phyloP scores from a whole-genome alignment of 2,113 vertebrate species.

The zebrafish (Danio rerio) region DNA sequence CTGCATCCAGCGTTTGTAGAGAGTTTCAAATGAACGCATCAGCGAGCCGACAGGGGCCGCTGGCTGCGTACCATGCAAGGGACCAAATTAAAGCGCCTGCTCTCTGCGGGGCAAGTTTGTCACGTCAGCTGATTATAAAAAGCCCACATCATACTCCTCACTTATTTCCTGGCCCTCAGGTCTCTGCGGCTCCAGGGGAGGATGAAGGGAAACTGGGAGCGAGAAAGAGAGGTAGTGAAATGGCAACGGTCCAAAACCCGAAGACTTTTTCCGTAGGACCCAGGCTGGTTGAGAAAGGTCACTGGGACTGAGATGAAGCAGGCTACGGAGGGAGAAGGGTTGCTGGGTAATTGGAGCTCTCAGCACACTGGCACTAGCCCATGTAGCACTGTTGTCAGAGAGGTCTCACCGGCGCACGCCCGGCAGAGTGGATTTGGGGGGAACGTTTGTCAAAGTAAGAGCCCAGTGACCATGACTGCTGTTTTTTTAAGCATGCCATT shows the following conservation, averaged over 20 bases:
- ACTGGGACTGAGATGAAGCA: slow-evolving; percentile 33
- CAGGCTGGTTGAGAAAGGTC: slow-evolving; percentile 41
- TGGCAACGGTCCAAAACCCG: slow-evolving; percentile 35
- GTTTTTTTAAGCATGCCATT: slow-evolving; percentile 35
- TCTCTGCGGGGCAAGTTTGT: slow-evolving; percentile 44
- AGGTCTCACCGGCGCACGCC: slow-evolving; percentile 14
- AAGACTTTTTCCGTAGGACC: neutral
- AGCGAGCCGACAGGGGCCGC: slow-evolving; percentile 18
- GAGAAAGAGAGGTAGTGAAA: neutral
- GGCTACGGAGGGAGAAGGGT: slow-evolving; percentile 12
- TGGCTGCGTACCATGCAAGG: slow-evolving; percentile 43
- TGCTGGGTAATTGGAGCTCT: slow-evolving; percentile 54
- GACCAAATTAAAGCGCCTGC: slow-evolving; percentile 46
- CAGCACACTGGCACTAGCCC: slow-evolving; percentile 35
- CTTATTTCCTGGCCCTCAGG: slow-evolving; percentile 43
- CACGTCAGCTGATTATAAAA: slow-evolving; percentile 55
- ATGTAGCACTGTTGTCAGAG: slow-evolving; percentile 37
- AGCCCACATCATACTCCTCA: slow-evolving; percentile 51
- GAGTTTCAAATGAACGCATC: slow-evolving; percentile 56
- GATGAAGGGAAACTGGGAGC: neutral
- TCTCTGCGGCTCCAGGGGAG: slow-evolving; percentile 1
- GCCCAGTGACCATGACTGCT: slow-evolving; percentile 50
- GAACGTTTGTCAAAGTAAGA: slow-evolving; percentile 29
- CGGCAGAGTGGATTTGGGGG: slow-evolving; percentile 17
- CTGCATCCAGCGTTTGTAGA: slow-evolving; percentile 30